Evolutionary conservation across 2,797 vertebrate genomes (phyloP), one percentile per base, ranked within the genome.

Genomic region (Mormyrops attenuatus): DNA sequence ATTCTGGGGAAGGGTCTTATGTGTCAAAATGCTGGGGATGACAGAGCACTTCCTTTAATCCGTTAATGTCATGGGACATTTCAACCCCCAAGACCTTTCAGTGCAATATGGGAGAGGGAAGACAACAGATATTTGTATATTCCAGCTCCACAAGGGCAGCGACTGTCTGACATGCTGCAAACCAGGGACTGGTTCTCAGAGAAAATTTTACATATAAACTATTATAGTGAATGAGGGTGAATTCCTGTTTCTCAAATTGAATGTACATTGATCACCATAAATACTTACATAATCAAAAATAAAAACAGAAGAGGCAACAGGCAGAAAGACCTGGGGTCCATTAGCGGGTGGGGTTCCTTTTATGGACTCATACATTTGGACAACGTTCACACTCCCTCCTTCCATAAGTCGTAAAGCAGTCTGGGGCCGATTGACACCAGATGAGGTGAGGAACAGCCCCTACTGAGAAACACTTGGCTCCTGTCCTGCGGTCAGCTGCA

Each of bases 391-490:
- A 41, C 30, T 22, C 30, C 86, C 50, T 26, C 50, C 55, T 38
- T 57, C 13, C 55, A 20, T 50, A 49, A 88, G 26, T n/a, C 15
- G 85, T 88, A 73, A 63, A 89, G 91, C 93, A 95, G 92, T 95
- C 91, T 93, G 92, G 93, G 94, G 92, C 90, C 93, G 89, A 95
- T 96, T 96, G 93, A 94, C 95, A 94, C 92, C 5, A 91, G 91
- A 60, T 85, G 82, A 94, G 92, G 96, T 95, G 95, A 95, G 94
- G 95, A 95, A 93, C 88, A 60, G 91, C 91, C 85, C 93, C 93
- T 26, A 91, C 95, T 93, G 95, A 87, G 93, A 88, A 91, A 93
- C 93, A 94, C 93, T 94, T 94, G 94, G 92, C 92, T 92, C 92
- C 89, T 90, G 90, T 91, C 91, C 89, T 90, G 17, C 7, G 7